phyloP scores from a whole-genome alignment of 2,888 invertebrate species.

The Parthenolecanium corni region DNA sequence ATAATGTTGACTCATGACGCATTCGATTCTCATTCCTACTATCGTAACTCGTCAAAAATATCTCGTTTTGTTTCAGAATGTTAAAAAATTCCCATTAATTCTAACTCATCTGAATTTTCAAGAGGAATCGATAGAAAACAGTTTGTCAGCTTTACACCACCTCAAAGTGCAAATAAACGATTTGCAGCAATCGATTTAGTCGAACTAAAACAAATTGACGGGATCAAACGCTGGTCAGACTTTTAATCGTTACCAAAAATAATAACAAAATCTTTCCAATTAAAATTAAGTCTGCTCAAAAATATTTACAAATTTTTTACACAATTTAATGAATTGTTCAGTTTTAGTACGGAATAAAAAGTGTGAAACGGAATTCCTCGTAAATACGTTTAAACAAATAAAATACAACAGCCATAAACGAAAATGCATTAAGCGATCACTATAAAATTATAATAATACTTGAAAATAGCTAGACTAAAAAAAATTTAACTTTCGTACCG shows the following conservation, averaged over 20 bases:
- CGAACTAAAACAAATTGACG: background rate
- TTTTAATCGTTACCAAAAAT: background rate
- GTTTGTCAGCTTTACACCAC: conserved; percentile 10
- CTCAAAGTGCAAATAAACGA: conserved; percentile 17
- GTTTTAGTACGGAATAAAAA: no score
- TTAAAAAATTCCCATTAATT: conserved; percentile 19
- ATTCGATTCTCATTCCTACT: no score
- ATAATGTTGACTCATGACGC: background rate
- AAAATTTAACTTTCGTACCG: background rate
- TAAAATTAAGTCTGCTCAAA: background rate
- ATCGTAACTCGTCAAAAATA: background rate
- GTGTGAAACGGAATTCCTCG: background rate
- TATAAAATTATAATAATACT: no score
- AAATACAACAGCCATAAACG: background rate
- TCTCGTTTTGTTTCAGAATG: conserved; percentile 15
- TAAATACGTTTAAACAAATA: background rate
- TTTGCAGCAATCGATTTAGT: conserved; percentile 7
- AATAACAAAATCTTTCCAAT: background rate
- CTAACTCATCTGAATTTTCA: conserved; percentile 11
- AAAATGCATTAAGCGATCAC: background rate
- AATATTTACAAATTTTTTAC: background rate
- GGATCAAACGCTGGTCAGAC: background rate
- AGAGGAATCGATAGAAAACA: conserved; percentile 19
- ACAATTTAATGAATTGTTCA: background rate
- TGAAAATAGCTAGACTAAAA: background rate